Conservation (phyloP, 2,113 vertebrate genomes). For the Symphodus melops region DNA sequence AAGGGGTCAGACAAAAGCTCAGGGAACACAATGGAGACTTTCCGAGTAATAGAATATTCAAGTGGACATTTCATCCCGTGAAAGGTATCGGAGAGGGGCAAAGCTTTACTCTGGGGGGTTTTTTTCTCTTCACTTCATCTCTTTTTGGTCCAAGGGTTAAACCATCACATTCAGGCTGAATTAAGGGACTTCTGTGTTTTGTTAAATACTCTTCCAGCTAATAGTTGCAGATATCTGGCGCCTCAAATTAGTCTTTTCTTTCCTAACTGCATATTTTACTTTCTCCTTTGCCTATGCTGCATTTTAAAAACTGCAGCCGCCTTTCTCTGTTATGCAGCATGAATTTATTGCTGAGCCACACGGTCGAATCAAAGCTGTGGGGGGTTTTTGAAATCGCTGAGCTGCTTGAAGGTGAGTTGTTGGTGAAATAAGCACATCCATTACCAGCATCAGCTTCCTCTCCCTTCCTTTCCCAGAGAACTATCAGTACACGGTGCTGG, state of each 20-base stretch:
- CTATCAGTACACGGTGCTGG: conserved; percentile 92
- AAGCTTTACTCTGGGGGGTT: not conserved
- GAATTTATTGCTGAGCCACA: conserved; percentile 36
- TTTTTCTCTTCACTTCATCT: not conserved
- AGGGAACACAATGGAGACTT: conserved; percentile 60
- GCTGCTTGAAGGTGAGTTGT: conserved; percentile 40
- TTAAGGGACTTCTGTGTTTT: not conserved
- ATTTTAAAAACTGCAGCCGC: conserved; percentile 9
- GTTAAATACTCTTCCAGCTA: not conserved
- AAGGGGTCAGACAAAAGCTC: conserved; percentile 70
- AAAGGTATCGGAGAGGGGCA: conserved; percentile 30
- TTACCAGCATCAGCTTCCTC: conserved; percentile 43
- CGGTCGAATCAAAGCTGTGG: conserved; percentile 54
- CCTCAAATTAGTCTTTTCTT: conserved; percentile 9
- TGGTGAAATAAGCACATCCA: conserved; percentile 49
- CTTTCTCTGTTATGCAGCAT: conserved; percentile 43
- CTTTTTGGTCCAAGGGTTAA: conserved; percentile 12
- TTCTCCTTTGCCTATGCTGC: not conserved
- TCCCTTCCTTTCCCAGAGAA: conserved; percentile 83
- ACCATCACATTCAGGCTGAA: conserved; percentile 11
- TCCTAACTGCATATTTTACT: conserved; percentile 25
- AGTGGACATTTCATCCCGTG: conserved; percentile 69
- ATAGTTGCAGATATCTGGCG: conserved; percentile 5
- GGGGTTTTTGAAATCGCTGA: conserved; percentile 28
- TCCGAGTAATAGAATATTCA: conserved; percentile 71